phyloP scores from a whole-genome alignment of 1,140 invertebrate species.

The Heliconius congener region DNA sequence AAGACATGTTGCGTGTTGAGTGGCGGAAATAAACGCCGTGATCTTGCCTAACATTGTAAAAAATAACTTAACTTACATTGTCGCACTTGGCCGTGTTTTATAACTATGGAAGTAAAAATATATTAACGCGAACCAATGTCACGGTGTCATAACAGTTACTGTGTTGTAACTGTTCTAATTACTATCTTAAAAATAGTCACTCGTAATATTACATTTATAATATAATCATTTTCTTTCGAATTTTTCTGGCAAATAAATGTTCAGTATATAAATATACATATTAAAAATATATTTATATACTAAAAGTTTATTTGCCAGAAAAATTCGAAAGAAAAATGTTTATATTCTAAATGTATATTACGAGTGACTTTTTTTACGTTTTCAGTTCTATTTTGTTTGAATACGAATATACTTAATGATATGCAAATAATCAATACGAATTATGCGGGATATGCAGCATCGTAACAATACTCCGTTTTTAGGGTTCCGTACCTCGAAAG shows the following conservation, averaged over 20 bases:
- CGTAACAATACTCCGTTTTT: too few relatives aligned
- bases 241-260: too few relatives aligned
- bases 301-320: too few relatives aligned
- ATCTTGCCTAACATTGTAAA: neutral
- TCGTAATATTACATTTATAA: neutral
- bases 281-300: too few relatives aligned
- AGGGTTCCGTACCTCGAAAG: too few relatives aligned
- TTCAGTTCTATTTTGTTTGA: too few relatives aligned
- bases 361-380: conserved; percentile 12
- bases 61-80: neutral
- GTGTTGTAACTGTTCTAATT: conserved; percentile 21
- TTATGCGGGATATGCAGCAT: too few relatives aligned
- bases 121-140: conserved; percentile 31
- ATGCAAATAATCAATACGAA: too few relatives aligned
- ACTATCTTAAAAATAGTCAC: conserved; percentile 21
- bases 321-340: neutral
- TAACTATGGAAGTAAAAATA: conserved; percentile 1
- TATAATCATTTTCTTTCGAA: neutral
- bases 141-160: conserved; percentile 22
- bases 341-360: neutral
- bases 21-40: too few relatives aligned
- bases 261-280: too few relatives aligned
- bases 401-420: too few relatives aligned
- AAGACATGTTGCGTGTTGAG: too few relatives aligned
- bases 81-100: conserved; percentile 14